phyloP scores from a whole-genome alignment of 2,797 vertebrate genomes.

The Stomatorhinus walkeri region DNA sequence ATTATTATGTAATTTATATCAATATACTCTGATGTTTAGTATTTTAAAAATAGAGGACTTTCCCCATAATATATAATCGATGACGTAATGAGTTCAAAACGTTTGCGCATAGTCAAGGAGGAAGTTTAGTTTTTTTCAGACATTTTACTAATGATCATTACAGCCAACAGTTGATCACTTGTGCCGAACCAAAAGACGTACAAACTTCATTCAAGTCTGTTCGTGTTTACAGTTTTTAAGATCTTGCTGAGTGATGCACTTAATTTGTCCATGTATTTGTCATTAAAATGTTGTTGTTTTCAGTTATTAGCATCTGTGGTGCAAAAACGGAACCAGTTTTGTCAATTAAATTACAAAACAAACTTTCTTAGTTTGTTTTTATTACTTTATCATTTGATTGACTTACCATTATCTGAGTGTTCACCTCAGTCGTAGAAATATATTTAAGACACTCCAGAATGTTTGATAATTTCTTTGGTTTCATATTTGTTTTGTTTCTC shows the following conservation, averaged over 20 bases:
- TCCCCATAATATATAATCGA: neutral
- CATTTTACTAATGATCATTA: neutral
- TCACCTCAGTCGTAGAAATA: neutral
- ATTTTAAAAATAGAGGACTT: neutral
- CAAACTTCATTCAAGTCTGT: neutral
- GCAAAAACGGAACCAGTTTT: neutral
- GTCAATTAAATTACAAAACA: neutral
- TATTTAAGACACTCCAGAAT: neutral
- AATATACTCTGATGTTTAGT: neutral
- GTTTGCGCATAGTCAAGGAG: neutral
- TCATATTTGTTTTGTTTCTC: neutral
- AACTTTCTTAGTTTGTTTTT: neutral
- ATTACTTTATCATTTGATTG: neutral
- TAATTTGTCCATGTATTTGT: neutral
- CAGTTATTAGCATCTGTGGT: neutral
- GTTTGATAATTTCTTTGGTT: neutral
- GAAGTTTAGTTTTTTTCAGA: neutral
- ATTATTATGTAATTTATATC: neutral
- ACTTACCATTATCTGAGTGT: neutral
- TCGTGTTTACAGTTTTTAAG: neutral
- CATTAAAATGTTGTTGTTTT: neutral
- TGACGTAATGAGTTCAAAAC: neutral
- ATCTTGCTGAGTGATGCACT: neutral
- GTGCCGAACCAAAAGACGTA: neutral
- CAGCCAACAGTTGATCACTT: neutral